Evolutionary conservation across 2,113 vertebrate species (phyloP).

Genomic region (Geococcyx californianus): DNA sequence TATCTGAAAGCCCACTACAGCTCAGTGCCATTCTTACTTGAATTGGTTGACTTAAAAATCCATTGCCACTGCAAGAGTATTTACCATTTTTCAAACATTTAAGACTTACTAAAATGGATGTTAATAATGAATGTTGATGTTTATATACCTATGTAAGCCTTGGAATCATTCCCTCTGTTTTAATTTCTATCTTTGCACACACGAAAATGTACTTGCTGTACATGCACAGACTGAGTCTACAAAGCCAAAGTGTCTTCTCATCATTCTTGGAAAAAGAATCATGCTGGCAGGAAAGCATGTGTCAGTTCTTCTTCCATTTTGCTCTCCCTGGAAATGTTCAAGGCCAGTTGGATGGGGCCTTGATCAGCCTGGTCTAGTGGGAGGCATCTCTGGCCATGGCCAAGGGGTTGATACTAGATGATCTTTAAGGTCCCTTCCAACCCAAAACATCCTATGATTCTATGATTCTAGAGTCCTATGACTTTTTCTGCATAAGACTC

Average conservation of each 20-base stretch:
- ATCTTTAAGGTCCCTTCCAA: no score
- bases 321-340: no score
- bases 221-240: fast-evolving
- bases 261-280: neutral
- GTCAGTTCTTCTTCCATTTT: neutral
- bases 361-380: no score
- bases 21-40: neutral
- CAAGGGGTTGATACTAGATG: no score
- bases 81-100: slow-evolving; percentile 35
- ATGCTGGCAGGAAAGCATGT: neutral
- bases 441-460: no score
- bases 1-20: neutral
- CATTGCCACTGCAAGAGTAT: neutral
- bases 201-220: neutral
- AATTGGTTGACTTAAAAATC: neutral
- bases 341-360: no score
- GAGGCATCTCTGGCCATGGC: no score
- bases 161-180: neutral
- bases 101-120: neutral
- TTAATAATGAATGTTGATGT: neutral
- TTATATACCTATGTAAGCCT: neutral
- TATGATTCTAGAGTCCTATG: no score
- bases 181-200: neutral
- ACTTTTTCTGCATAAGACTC: neutral
- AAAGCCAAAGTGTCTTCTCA: neutral